phyloP scores from a whole-genome alignment of 1,140 invertebrate species.

The Triops longicaudatus region DNA sequence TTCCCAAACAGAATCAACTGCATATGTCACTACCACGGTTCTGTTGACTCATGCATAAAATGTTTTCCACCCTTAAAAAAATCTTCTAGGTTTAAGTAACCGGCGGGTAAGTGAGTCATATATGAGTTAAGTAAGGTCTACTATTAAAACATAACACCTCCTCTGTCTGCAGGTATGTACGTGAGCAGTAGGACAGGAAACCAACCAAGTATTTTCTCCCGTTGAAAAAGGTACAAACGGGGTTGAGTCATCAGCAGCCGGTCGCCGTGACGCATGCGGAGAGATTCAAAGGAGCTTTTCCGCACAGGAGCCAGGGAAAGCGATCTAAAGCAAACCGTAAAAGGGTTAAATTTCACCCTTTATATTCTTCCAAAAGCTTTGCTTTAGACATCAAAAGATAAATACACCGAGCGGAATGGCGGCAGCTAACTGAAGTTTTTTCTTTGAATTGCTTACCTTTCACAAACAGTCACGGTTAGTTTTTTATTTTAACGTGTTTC shows the following conservation, averaged over 20 bases:
- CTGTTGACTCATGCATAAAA: not conserved
- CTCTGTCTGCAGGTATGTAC: not conserved
- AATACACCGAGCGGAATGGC: not conserved
- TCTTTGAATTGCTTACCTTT: no score
- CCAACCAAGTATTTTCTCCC: not conserved
- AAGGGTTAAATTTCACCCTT: constrained; percentile 2
- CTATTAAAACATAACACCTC: not conserved
- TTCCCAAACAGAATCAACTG: not conserved
- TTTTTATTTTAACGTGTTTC: no score
- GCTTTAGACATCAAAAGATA: not conserved
- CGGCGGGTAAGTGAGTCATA: not conserved
- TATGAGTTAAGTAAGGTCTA: not conserved
- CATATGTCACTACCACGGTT: not conserved
- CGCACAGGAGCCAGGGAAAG: not conserved
- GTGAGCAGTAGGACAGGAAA: not conserved
- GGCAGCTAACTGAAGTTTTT: no score
- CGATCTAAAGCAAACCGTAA: not conserved
- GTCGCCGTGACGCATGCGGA: not conserved
- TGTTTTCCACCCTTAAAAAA: not conserved
- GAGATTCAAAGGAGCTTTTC: not conserved
- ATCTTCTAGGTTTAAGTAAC: not conserved
- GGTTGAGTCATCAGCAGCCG: not conserved
- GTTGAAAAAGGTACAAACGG: not conserved
- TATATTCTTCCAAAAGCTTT: not conserved
- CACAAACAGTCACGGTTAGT: no score